Base-by-base conservation (phyloP, 2,113 vertebrate species). In the Picathartes gymnocephalus region DNA sequence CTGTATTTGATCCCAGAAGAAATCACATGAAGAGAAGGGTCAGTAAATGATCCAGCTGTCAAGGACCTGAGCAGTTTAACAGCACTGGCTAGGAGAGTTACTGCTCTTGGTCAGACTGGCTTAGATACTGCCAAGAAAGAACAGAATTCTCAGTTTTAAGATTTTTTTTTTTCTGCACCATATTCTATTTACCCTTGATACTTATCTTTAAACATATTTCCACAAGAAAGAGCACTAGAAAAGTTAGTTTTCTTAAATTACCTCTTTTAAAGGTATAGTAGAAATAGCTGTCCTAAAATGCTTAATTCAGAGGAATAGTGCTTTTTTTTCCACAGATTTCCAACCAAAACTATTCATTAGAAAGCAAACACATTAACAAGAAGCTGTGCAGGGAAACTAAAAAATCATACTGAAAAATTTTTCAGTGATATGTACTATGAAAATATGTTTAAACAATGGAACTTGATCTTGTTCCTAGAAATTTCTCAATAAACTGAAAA, bases 1-100 rank as follows among this genome's bases (percentile, higher is more conserved):
- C 15, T 53, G 51, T 25, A 11, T 40, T 24, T 62, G 62, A 95
- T 90, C 71, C 91, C 97, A 91, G 79, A 73, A 92, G 83, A 95
- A 90, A 92, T 7, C 61, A 44, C 13, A 42, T 57, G 78, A 78
- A 92, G 45, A 80, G 66, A 74, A 88, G 74, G 83, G n/a, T 28
- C 68, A 95, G 53, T 54, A 85, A 93, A 68, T 9, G 61, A 92
- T 81, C 65, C 58, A 48, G 72, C 69, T 77, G 61, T 40, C 71
- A 77, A 88, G 58, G 50, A 56, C 69, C 71, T 50, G 37, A 91
- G 48, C 20, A 42, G 48, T 72, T 81, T 74, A 83, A 72, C 83
- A 78, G 45, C 44, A 74, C 57, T 48, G 74, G 66, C 64, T 79
- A 44, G 2, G n/a, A 88, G 76, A 93, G 83, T 35, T 91, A 42